Evolutionary conservation across 2,888 invertebrate species (phyloP), one percentile per base, ranked within the genome.

Genomic region (Caenorhabditis auriculariae): DNA sequence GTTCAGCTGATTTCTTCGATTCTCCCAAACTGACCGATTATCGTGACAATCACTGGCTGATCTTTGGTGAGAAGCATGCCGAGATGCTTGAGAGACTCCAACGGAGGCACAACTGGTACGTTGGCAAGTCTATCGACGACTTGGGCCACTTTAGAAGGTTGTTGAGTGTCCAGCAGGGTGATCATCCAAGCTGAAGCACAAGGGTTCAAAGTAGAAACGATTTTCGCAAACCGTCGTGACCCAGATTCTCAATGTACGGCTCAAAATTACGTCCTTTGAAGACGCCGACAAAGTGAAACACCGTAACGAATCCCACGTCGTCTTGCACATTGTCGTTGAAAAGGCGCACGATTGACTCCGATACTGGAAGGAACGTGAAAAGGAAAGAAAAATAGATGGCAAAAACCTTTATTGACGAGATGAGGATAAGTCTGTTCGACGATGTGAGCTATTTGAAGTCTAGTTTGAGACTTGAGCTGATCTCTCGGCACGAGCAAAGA

Each of bases 51-150:
- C 43, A 51, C 43, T 6, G 39, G 47, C 15, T 73, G 64, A 3
- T 61, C 69, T 32, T 54, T 47, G 19, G 66, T 48, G 17, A 79
- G 52, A 2, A 76, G 54, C 7, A 74, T 58, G 3, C 66, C 78
- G 27, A 80, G 58, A 52, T 74, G 72, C 9, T 76, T 64, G n/a
- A 80, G 60, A 6, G 76, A 76, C 27, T 81, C 78, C 27, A 78
- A 45, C 6, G 80, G 79, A 12, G 80, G 80, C 1, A 75, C 77
- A 6, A 80, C 66, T n/a, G 80, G 79, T n/a, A 80, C 77, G 29
- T 66, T 67, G 2, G 65, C 27, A 12, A 81, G 65, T 1, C 80
- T 63, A 43, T 70, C 68, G 39, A 80, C 68, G 1, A 80, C 76
- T 23, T 69, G 66, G 3, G 54, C 49, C 6, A 81, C 66, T 37